These are phyloP conservation scores for Mythimna impura DNA, from an alignment of 2,888 invertebrate genomes.

Conservation along the genomic window DNA sequence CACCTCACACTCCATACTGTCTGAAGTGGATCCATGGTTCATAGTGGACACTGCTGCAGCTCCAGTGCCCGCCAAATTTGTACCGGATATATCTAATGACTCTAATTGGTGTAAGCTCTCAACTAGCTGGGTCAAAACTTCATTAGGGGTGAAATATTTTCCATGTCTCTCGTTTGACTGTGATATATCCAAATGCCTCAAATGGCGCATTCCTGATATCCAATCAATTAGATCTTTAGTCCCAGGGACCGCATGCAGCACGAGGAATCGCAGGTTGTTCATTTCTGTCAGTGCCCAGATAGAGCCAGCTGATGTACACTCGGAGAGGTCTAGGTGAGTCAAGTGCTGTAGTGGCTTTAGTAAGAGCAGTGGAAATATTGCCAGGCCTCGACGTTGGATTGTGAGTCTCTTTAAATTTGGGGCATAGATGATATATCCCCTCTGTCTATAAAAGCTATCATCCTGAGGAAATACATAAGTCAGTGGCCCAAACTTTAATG, in stretches of 20 bases:
- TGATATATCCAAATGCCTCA: conserved; percentile 96
- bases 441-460: conserved; percentile 78
- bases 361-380: conserved; percentile 89
- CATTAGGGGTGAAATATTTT: conserved; percentile 94
- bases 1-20: conserved; percentile 74
- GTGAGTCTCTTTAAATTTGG: conserved; percentile 91
- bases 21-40: conserved; percentile 64
- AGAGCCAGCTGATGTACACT: conserved; percentile 91
- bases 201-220: conserved; percentile 90
- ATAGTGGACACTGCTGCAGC: conserved; percentile 89
- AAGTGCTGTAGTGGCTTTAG: conserved; percentile 91
- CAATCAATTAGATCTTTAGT: conserved; percentile 91
- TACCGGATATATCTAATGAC: conserved; percentile 98
- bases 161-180: conserved; percentile 93
- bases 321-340: conserved; percentile 93
- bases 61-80: conserved; percentile 97
- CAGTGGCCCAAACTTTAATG: conserved; percentile 93
- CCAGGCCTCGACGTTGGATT: conserved; percentile 87
- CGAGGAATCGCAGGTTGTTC: conserved; percentile 93
- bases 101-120: conserved; percentile 93
- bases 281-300: conserved; percentile 92
- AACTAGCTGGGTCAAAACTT: conserved; percentile 93
- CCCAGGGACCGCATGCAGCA: conserved; percentile 95
- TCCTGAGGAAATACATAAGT: conserved; percentile 91
- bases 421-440: conserved; percentile 90